phyloP scores from a whole-genome alignment of 2,888 invertebrate species.

The Polylopha cassiicola region DNA sequence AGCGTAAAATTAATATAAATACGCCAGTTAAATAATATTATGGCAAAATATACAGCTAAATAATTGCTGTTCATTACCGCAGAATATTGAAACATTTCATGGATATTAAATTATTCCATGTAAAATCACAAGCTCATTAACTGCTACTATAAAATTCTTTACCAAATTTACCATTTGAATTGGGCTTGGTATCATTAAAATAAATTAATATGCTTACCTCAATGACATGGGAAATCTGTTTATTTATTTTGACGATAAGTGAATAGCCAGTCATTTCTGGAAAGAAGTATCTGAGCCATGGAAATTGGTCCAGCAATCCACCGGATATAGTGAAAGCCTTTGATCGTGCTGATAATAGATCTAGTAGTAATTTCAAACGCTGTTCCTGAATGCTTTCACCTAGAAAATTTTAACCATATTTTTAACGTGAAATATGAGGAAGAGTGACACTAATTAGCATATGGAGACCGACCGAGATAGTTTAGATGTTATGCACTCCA shows the following conservation, averaged over 20 bases:
- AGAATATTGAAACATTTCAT: too few species aligned
- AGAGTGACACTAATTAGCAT: too few species aligned
- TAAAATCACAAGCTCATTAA: too few species aligned
- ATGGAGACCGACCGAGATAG: too few species aligned
- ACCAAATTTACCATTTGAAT: too few species aligned
- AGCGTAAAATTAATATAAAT: neutral
- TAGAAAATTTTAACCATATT: conserved; percentile 32
- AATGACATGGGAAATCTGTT: conserved; percentile 75
- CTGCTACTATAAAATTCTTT: too few species aligned
- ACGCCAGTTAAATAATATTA: neutral
- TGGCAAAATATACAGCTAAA: too few species aligned
- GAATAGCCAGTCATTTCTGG: conserved; percentile 81
- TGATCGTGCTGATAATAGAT: conserved; percentile 45
- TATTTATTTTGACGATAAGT: conserved; percentile 66
- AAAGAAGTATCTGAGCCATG: conserved; percentile 80
- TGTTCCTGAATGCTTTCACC: conserved; percentile 78
- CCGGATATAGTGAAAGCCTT: conserved; percentile 80
- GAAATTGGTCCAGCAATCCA: conserved; percentile 82
- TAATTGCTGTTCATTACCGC: too few species aligned
- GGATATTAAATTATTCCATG: too few species aligned
- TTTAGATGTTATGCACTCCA: too few species aligned
- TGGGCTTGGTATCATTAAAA: neutral
- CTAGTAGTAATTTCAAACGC: conserved; percentile 52
- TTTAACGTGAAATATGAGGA: conserved; percentile 49
- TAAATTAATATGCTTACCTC: conserved; percentile 37